phyloP scores from a whole-genome alignment of 2,888 invertebrate genomes.

The Thecocarcelia acutangulata region DNA sequence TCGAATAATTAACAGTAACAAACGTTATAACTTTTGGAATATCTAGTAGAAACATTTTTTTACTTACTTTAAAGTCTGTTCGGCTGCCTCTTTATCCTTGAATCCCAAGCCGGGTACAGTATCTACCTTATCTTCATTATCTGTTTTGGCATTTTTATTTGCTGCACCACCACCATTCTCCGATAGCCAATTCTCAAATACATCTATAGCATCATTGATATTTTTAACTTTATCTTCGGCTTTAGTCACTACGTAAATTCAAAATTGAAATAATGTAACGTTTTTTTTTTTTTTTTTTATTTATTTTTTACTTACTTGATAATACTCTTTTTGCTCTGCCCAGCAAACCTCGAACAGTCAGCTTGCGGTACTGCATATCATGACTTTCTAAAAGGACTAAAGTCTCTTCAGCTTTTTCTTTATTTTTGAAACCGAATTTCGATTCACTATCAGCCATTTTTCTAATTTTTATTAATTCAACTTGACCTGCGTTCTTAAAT shows the following conservation, averaged over 20 bases:
- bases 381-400: slow-evolving; percentile 85
- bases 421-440: slow-evolving; percentile 88
- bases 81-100: slow-evolving; percentile 89
- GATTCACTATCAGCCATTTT: slow-evolving; percentile 80
- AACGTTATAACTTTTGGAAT: no score
- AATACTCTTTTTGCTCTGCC: slow-evolving; percentile 84
- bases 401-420: slow-evolving; percentile 86
- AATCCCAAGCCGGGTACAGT: slow-evolving; percentile 89
- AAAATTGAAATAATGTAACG: slow-evolving; percentile 32
- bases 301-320: slow-evolving; percentile 77
- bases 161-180: slow-evolving; percentile 81
- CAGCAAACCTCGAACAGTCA: slow-evolving; percentile 84
- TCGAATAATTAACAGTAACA: neutral
- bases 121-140: slow-evolving; percentile 83
- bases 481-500: neutral
- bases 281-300: neutral
- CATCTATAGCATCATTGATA: slow-evolving; percentile 86
- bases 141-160: slow-evolving; percentile 81
- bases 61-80: slow-evolving; percentile 84
- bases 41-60: neutral
- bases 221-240: slow-evolving; percentile 87
- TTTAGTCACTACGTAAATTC: slow-evolving; percentile 83
- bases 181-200: slow-evolving; percentile 86
- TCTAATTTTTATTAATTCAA: neutral
- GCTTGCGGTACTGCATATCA: slow-evolving; percentile 85